Evolutionary conservation across 2,888 invertebrate species (phyloP).

Genomic region (Hecatera dysodea): DNA sequence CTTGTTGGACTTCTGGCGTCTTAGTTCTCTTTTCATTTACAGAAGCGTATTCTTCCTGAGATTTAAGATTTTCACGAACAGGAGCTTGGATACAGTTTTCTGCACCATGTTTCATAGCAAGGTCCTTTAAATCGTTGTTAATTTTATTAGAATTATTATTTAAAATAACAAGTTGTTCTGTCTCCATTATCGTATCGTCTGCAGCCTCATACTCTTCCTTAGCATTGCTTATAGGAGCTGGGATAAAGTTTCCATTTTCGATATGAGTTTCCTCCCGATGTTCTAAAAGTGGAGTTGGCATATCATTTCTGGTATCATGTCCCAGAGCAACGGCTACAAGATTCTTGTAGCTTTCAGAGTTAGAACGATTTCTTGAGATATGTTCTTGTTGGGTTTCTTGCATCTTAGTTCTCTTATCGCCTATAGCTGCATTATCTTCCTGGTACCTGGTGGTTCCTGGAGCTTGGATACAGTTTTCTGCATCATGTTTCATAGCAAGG

Average conservation of each 20-base stretch:
- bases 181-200: neutral
- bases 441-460: neutral
- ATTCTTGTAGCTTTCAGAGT: neutral
- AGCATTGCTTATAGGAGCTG: neutral
- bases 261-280: neutral
- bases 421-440: neutral
- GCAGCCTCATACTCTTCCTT: neutral
- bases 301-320: neutral
- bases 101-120: neutral
- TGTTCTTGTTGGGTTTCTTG: neutral
- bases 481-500: no score
- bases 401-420: neutral
- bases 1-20: neutral
- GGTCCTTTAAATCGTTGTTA: neutral
- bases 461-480: no score
- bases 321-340: neutral
- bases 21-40: neutral
- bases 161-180: neutral
- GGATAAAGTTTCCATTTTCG: neutral
- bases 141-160: neutral
- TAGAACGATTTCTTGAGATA: neutral
- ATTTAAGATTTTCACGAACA: neutral
- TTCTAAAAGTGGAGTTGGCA: neutral
- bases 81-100: neutral
- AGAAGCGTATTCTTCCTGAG: neutral